Base-by-base conservation (phyloP, 2,888 invertebrate species). In the Cynaeus angustus region DNA sequence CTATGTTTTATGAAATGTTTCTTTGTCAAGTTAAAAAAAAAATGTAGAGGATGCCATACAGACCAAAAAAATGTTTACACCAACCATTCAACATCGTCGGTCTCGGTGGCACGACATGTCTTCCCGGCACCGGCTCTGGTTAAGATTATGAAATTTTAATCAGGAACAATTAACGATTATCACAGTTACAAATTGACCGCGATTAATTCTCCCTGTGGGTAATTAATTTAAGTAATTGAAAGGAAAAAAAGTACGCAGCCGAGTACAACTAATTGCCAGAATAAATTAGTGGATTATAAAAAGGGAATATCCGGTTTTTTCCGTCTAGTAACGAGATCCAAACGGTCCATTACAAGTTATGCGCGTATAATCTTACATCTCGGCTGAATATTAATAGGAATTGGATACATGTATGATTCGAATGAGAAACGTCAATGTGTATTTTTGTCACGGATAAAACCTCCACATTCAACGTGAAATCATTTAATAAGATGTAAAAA, bases 141-240 rank as follows among this genome's bases (percentile, higher is more conserved):
- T 59, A 13, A 58, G 59, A 59, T 59, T 62, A 64, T 65, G 56
- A 68, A 64, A 65, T 56, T 68, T 68, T 65, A 64, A 68, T 64
- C 64, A 50, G 33, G 16, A 28, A 56, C 55, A 56, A 68, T 64
- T 64, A 64, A 65, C 64, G 50, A 64, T 56, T 68, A 67, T 67
- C 61, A 45, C 53, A 67, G 59, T 26, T 59, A 67, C 59, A 67
- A 67, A 67, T 67, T 67, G 53, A 13, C 33, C 6, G 21, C 41
- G 52, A 67, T 67, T 67, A 53, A 67, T 67, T 61, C 45, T 38
- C 43, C n/a, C 28, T 9, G 4, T 30, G 38, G 33, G 45, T 45
- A 52, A 65, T 48, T 61, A 61, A 61, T 61, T 48, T 48, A 50
- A 50, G 50, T 50, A 43, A 64, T 26, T 48, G 33, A 41, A 33